Base-by-base conservation (phyloP, 2,888 invertebrate species). In the Drosophila phalerata region DNA sequence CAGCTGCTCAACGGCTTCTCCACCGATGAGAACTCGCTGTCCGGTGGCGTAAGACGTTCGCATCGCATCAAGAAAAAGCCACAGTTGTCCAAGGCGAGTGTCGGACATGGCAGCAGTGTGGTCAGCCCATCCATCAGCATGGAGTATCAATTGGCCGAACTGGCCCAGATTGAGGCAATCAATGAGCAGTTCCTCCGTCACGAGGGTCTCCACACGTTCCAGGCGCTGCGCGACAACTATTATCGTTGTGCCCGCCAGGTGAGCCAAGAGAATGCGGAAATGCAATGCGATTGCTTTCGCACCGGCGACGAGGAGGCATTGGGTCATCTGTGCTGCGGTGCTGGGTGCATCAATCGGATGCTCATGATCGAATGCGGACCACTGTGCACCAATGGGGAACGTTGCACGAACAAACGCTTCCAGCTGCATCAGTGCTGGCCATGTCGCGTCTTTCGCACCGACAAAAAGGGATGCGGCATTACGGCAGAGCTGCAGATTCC, bases 331-430 rank as follows among this genome's bases (percentile, higher is more conserved):
- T 98, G 98, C 11, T 99, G 99, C 92, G 98, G 98, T 0, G 98
- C 98, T 90, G 98, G 98, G 93, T 99, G 99, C 93, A 94, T 99
- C 37, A 99, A 99, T 94, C 95, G 98, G 90, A 94, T 99, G 91
- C 95, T 99, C n/a, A 97, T 98, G 96, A 98, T 99, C 91, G 99
- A 99, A 94, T 99, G 99, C 94, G 98, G 98, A 13, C 94, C 96
- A 5, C 94, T 97, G 86, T 99, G 99, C 93, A 96, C 96, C 56
- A 96, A 98, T 40, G 97, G 96, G 5, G 96, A 97, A 57, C 94
- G 96, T 66, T 99, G 99, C 93, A 97, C 98, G 1, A 99, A 99
- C 91, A 97, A 97, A 93, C 95, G 97, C 73, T 99, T 99, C 93
- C 98, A 98, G 92, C 96, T 96, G 92, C 95, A 94, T 75, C 95